These are phyloP conservation scores for Lagria hirta DNA, from an alignment of 2,888 invertebrate species.

Conservation along the genomic window DNA sequence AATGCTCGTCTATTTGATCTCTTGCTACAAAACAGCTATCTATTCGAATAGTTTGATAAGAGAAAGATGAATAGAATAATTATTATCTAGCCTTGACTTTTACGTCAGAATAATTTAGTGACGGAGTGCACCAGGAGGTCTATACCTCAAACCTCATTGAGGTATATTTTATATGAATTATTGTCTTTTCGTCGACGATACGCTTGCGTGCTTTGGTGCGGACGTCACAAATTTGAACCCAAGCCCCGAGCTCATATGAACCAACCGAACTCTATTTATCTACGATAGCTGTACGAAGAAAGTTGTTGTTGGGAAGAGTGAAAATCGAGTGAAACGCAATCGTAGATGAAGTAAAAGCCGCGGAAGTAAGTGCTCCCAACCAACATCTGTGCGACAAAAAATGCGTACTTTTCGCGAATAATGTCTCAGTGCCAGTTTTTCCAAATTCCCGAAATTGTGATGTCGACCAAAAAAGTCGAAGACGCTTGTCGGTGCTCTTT, in stretches of 20 bases:
- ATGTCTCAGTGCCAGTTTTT: slow-evolving; percentile 29
- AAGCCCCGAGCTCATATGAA: slow-evolving; percentile 30
- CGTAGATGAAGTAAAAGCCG: slow-evolving; percentile 11
- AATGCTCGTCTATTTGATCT: no score
- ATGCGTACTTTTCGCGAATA: slow-evolving; percentile 8
- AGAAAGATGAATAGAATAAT: no score
- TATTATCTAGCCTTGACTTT: slow-evolving; percentile 14
- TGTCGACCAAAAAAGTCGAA: slow-evolving; percentile 26
- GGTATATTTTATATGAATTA: no score
- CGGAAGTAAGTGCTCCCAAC: slow-evolving; percentile 1
- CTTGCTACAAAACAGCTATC: no score
- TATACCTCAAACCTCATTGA: slow-evolving; percentile 34
- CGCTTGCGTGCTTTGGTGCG: slow-evolving; percentile 35
- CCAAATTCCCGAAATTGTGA: slow-evolving; percentile 38
- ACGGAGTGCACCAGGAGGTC: no score
- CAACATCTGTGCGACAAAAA: not conserved
- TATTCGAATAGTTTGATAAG: no score
- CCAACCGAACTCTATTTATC: slow-evolving; percentile 26
- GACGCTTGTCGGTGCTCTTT: slow-evolving; percentile 10
- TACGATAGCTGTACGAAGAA: slow-evolving; percentile 28
- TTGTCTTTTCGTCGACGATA: slow-evolving; percentile 27
- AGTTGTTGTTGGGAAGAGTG: slow-evolving; percentile 28
- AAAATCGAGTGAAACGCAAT: slow-evolving; percentile 26
- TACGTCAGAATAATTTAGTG: no score
- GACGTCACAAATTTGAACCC: slow-evolving; percentile 41